Percentiles rank a stretch among this genome's conserved stretches.
Evolutionary conservation across 2,113 vertebrate species (phyloP).

Genomic region (Petrocephalus microphthalmus): DNA sequence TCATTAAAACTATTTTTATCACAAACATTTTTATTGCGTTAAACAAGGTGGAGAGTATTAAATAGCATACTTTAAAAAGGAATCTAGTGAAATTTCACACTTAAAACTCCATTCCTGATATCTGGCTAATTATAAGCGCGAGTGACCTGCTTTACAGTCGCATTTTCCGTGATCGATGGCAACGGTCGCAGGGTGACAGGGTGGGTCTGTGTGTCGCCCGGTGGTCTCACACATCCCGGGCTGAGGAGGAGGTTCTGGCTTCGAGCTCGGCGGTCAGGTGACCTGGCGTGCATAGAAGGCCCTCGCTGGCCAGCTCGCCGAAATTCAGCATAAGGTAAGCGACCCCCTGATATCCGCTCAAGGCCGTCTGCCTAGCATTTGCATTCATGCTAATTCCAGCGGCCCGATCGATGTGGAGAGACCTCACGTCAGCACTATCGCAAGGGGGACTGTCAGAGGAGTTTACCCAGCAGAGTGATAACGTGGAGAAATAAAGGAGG

Average conservation of each 20-base stretch:
- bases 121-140: neutral
- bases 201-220: neutral
- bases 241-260: neutral
- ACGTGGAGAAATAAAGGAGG: conserved; percentile 48
- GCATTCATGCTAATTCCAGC: conserved; percentile 58
- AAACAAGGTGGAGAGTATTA: neutral
- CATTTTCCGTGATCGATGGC: neutral
- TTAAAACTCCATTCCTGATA: neutral
- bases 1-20: neutral
- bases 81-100: neutral
- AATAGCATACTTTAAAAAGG: neutral
- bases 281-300: neutral
- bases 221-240: neutral
- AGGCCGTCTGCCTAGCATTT: conserved; percentile 39
- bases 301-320: neutral
- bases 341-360: neutral
- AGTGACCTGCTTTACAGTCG: neutral
- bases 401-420: conserved; percentile 62
- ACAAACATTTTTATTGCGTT: neutral
- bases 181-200: neutral
- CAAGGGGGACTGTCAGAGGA: conserved; percentile 38
- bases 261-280: neutral
- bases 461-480: conserved; percentile 50
- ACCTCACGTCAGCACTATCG: conserved; percentile 60
- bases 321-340: neutral